Base-by-base conservation (phyloP, 2,113 vertebrate genomes). In the Chascanopsetta lugubris region DNA sequence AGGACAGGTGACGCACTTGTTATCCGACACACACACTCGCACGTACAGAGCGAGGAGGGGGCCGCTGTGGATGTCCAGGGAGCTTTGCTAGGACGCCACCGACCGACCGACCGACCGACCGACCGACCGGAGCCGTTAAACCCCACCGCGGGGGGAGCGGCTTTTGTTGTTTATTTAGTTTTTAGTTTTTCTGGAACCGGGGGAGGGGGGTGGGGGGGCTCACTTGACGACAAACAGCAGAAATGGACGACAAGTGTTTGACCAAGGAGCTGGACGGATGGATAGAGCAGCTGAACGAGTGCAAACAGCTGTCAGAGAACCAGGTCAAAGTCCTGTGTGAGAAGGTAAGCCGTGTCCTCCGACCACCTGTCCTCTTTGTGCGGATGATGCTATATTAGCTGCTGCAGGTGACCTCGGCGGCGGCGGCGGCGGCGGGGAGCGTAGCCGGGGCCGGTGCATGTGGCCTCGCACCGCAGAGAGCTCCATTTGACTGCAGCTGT, bases 251-350 rank as follows among this genome's bases (percentile, higher is more conserved):
- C 87, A 98, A 96, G 90, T 91, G 93, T 48, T 96, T 96, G 82
- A 97, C 94, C 69, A 98, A 98, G 92, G 96, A 98, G 88, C 75
- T 98, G 87, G 96, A 98, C 87, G 95, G 96, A 74, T 97, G 96
- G 96, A 94, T 98, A 80, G 96, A 98, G 85, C 96, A 97, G 81
- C 93, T 98, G 74, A 96, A 97, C 61, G 96, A 97, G 83, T 98
- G 96, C 90, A 98, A 95, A 80, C 96, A 98, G 92, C 93, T 98
- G 18, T 92, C 94, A 2, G 96, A 98, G 84, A 95, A 95, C 72
- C 96, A 98, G 88, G 96, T 98, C 77, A 97, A 97, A 92, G 94
- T 94, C 67, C 93, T 97, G 20, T 97, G 96, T 42, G 95, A 98
- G 80, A 98, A 97, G 95, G 96, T 97, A 86, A 90, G 42, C 4